Base-by-base conservation (phyloP, 2,797 vertebrate species). In the Acropternis orthonyx region DNA sequence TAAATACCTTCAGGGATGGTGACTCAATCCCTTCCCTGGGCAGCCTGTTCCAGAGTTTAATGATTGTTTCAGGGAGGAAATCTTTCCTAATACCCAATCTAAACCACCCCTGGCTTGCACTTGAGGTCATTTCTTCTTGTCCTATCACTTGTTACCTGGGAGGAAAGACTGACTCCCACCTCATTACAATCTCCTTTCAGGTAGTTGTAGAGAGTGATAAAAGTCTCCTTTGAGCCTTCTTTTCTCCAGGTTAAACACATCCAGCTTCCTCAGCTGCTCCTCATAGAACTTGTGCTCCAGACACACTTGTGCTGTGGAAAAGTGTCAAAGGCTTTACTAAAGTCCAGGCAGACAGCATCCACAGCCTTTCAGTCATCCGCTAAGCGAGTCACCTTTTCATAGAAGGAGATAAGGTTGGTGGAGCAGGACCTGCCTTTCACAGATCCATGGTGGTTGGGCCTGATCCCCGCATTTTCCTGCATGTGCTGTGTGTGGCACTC, bases 81-180 rank as follows among this genome's bases (percentile, higher is more conserved):
- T 26, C 55, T 55, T 48, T 63, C 36, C 34, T 41, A 18, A 43
- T 41, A 8, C 10, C 26, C 41, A 26, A 22, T 7, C 18, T 32
- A 78, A 69, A 63, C 17, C 30, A 55, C 7, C 12, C 22, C 20
- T 39, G 24, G 11, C 32, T 12, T 49, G 17, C 66, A 78, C 21
- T 12, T 78, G 23, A 55, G 56, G 4, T 20, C 41, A 30, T 36
- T 32, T 48, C 30, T 30, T 55, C 30, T 49, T 10, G 5, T 32
- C 21, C 30, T 48, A 22, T 26, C 24, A 12, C 2, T 48, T 48
- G 9, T 34, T 15, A 27, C 30, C 22, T 49, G 32, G 26, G 2
- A 63, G 12, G 28, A 43, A 23, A 32, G 30, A 4, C 14, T 0
- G 1, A 30, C 2, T 3, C 9, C 14, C 21, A 19, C 12, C 24